These are phyloP conservation scores for Trachymyrmex septentrionalis DNA, from an alignment of 1,140 invertebrate species.

Conservation along the genomic window DNA sequence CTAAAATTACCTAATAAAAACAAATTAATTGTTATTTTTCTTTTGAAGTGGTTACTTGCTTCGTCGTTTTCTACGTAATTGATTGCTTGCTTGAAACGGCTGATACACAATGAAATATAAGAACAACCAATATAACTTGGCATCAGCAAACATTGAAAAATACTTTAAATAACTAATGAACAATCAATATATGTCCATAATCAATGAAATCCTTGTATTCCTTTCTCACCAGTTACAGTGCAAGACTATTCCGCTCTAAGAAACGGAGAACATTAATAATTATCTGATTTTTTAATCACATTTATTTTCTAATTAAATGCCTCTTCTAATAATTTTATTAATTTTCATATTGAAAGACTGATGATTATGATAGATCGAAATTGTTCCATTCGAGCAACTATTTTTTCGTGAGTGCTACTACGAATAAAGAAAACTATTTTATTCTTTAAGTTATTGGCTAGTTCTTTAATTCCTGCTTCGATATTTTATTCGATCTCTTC, in stretches of 20 bases:
- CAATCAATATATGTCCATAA: constrained; percentile 14
- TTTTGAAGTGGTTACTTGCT: constrained; percentile 36
- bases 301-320: constrained; percentile 42
- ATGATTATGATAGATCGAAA: neutral
- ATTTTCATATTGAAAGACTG: constrained; percentile 26
- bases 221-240: constrained; percentile 20
- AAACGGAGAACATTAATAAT: neutral
- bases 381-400: constrained; percentile 10
- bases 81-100: constrained; percentile 12
- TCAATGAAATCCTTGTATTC: neutral
- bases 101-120: constrained; percentile 47
- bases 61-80: constrained; percentile 20
- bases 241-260: constrained; percentile 11
- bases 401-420: neutral
- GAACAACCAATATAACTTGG: constrained; percentile 39
- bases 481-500: constrained; percentile 44
- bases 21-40: constrained; percentile 64
- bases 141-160: neutral
- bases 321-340: neutral
- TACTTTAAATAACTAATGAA: neutral
- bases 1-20: constrained; percentile 69
- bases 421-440: constrained; percentile 25
- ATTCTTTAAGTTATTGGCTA: constrained; percentile 38
- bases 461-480: constrained; percentile 15
- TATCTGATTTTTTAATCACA: neutral